Evolutionary conservation across 2,888 invertebrate genomes (phyloP).

Genomic region (Camponotus fellah): DNA sequence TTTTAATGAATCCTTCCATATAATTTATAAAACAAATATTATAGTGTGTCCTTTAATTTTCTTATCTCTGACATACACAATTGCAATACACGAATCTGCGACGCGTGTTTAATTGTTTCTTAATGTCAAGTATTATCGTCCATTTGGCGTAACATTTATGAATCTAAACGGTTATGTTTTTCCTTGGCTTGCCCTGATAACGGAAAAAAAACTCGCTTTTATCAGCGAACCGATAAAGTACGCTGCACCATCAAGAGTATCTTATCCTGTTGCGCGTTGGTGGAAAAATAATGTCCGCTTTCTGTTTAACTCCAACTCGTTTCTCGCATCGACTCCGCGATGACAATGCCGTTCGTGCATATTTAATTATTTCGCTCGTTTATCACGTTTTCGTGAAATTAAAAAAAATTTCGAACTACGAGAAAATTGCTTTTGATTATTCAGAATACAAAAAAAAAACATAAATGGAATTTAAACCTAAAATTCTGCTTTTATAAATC

Average conservation of each 20-base stretch:
- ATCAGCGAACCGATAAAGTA: conserved; percentile 13
- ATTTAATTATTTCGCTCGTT: neutral
- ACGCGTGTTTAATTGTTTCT: neutral
- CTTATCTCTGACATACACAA: neutral
- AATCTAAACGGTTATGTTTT: conserved; percentile 3
- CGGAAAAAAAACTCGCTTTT: neutral
- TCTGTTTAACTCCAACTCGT: neutral
- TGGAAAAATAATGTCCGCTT: conserved; percentile 13
- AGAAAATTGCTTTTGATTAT: conserved; percentile 1
- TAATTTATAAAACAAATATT: neutral
- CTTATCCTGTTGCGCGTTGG: conserved; percentile 18
- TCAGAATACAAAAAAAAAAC: neutral
- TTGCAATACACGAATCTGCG: neutral
- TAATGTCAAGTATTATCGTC: neutral
- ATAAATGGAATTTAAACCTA: neutral
- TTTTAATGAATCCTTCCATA: conserved; percentile 3
- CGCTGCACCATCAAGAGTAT: conserved; percentile 4
- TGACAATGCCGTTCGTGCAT: neutral
- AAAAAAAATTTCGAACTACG: neutral
- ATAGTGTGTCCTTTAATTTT: conserved; percentile 2
- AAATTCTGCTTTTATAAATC: neutral
- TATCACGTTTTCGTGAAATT: neutral
- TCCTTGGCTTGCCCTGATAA: conserved; percentile 19
- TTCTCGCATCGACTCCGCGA: neutral
- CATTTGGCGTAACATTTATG: neutral